Percentiles rank a stretch among this genome's conserved stretches.
Evolutionary conservation across 2,888 invertebrate genomes (phyloP).

Genomic region (Steinernema hermaphroditum): DNA sequence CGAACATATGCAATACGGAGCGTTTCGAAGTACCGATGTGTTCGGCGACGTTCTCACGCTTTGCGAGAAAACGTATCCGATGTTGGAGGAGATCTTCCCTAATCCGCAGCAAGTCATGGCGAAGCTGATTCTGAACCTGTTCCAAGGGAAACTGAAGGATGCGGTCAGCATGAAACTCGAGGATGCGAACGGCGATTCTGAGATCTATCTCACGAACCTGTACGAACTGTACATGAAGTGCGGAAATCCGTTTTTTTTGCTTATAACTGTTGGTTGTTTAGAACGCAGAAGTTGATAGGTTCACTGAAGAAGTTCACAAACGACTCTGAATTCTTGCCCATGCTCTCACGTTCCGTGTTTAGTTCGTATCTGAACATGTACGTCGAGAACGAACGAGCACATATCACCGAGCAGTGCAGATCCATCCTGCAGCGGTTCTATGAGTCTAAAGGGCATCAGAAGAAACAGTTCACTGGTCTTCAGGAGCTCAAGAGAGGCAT

Average conservation of each 20-base stretch:
- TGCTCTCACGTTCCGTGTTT: conserved; percentile 81
- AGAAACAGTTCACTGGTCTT: conserved; percentile 74
- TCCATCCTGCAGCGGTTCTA: conserved; percentile 83
- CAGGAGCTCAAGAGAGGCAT: conserved; percentile 89
- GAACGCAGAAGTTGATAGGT: conserved; percentile 77
- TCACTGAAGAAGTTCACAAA: conserved; percentile 78
- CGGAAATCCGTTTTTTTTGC: too few species aligned
- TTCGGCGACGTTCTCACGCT: conserved; percentile 86
- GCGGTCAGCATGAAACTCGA: conserved; percentile 81
- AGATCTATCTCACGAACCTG: conserved; percentile 84
- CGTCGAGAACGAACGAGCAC: conserved; percentile 75
- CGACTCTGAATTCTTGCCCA: conserved; percentile 78
- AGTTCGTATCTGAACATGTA: conserved; percentile 76
- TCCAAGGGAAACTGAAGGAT: conserved; percentile 80
- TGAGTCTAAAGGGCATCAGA: conserved; percentile 88
- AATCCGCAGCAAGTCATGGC: conserved; percentile 96
- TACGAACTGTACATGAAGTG: conserved; percentile 87
- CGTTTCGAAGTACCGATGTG: conserved; percentile 83
- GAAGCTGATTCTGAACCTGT: conserved; percentile 93
- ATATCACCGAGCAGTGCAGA: conserved; percentile 79
- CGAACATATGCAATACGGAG: conserved; percentile 78
- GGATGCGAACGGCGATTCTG: conserved; percentile 78
- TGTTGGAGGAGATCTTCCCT: conserved; percentile 79
- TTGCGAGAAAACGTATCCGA: conserved; percentile 82
- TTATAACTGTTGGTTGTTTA: conserved; percentile 67